Evolutionary conservation across 2,113 vertebrate species (phyloP).

Genomic region (Phylloscopus trochiloides): DNA sequence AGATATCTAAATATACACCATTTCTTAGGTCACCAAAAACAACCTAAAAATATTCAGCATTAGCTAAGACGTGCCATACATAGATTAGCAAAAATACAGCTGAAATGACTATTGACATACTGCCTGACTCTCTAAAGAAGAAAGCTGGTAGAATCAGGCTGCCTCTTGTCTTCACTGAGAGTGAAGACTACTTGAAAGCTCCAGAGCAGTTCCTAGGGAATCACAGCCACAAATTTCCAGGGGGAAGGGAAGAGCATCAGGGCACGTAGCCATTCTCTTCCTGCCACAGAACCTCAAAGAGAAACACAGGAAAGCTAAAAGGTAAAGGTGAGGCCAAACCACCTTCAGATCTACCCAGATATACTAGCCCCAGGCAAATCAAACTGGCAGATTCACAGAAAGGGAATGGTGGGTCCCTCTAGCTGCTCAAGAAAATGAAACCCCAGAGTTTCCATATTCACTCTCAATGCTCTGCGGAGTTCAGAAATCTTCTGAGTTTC

Average conservation of each 20-base stretch:
- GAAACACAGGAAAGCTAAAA: not conserved
- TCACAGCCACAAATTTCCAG: not conserved
- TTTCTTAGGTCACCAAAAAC: constrained; percentile 17
- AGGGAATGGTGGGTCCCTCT: not conserved
- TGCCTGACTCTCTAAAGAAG: not conserved
- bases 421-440: not conserved
- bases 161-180: not conserved
- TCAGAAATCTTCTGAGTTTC: not conserved
- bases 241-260: not conserved
- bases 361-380: not conserved
- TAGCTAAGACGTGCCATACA: not conserved
- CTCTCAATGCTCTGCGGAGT: not conserved
- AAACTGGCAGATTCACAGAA: not conserved
- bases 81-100: constrained; percentile 14
- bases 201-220: not conserved
- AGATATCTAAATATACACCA: not conserved
- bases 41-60: constrained; percentile 27
- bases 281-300: not conserved
- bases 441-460: not conserved
- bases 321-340: not conserved
- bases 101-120: not conserved
- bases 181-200: not conserved
- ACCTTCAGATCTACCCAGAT: not conserved
- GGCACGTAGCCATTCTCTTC: not conserved
- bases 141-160: not conserved